These are phyloP conservation scores for Onychomys arenicola DNA, from an alignment of 2,797 vertebrate species.

Conservation along the genomic window DNA sequence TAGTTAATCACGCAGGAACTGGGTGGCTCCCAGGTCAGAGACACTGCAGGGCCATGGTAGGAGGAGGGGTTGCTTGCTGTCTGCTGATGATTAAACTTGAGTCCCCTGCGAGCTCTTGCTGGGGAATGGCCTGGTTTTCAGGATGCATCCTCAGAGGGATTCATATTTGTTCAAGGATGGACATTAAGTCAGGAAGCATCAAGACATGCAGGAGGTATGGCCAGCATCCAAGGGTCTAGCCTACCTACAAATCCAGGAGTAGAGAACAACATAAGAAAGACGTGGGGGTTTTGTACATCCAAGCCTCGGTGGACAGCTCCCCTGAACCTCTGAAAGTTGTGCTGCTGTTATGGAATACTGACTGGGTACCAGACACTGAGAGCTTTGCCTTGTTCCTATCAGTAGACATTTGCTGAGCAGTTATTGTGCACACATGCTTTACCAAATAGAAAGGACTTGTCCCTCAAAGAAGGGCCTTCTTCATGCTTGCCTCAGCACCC, in stretches of 20 bases:
- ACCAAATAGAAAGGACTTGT: neutral
- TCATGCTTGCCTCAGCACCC: neutral
- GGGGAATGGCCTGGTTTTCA: constrained; percentile 12
- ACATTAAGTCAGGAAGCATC: constrained; percentile 8
- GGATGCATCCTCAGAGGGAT: neutral
- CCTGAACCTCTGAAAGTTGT: neutral
- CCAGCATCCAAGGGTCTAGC: neutral
- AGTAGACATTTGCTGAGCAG: neutral
- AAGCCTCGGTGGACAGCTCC: neutral
- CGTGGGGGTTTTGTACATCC: neutral
- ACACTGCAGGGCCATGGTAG: neutral
- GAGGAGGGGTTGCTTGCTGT: neutral
- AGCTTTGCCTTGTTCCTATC: neutral
- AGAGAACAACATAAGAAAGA: neutral
- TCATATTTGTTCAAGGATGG: constrained; percentile 8
- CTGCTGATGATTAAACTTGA: constrained; percentile 14
- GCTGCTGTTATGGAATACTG: neutral
- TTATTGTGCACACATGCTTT: rapidly evolving
- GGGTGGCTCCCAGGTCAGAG: neutral
- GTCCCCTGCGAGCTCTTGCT: neutral
- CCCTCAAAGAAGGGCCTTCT: neutral
- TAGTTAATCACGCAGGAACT: neutral
- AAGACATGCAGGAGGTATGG: neutral
- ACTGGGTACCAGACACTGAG: neutral
- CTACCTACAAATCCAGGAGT: neutral